Evolutionary conservation across 2,797 vertebrate species (phyloP).

Genomic region (Pelobates cultripes): DNA sequence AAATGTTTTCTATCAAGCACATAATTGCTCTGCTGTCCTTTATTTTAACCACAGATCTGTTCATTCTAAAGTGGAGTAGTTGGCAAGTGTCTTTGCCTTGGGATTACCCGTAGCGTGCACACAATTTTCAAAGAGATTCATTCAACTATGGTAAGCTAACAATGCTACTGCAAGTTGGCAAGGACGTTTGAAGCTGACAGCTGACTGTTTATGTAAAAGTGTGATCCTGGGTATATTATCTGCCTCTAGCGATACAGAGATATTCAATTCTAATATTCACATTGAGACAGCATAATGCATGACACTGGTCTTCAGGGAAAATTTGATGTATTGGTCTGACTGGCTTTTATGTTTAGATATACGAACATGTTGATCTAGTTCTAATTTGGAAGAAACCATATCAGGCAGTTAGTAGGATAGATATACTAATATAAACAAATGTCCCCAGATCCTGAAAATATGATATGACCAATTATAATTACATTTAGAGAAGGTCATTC

Average conservation of each 20-base stretch:
- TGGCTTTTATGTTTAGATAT: no score
- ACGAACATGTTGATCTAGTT: neutral
- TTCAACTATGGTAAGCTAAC: slow-evolving; percentile 33
- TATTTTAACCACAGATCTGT: slow-evolving; percentile 42
- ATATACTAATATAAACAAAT: neutral
- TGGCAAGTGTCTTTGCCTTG: slow-evolving; percentile 27
- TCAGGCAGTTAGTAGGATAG: neutral
- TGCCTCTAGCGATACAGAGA: slow-evolving; percentile 15
- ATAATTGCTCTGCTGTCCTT: slow-evolving; percentile 16
- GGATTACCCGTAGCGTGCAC: slow-evolving; percentile 32
- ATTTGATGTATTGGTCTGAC: no score
- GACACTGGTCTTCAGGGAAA: slow-evolving; percentile 3
- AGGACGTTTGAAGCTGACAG: slow-evolving; percentile 32
- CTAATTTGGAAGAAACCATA: neutral
- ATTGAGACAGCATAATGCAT: slow-evolving; percentile 39
- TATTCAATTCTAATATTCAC: neutral
- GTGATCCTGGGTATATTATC: slow-evolving; percentile 24
- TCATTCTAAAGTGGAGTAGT: slow-evolving; percentile 18
- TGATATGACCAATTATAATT: neutral
- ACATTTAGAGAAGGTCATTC: neutral
- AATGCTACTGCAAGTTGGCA: slow-evolving; percentile 31
- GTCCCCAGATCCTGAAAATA: neutral
- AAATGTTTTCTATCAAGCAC: no score
- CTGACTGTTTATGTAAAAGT: slow-evolving; percentile 30
- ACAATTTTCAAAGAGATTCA: slow-evolving; percentile 39